phyloP scores from a whole-genome alignment of 2,888 invertebrate genomes.

The Noctua comes region DNA sequence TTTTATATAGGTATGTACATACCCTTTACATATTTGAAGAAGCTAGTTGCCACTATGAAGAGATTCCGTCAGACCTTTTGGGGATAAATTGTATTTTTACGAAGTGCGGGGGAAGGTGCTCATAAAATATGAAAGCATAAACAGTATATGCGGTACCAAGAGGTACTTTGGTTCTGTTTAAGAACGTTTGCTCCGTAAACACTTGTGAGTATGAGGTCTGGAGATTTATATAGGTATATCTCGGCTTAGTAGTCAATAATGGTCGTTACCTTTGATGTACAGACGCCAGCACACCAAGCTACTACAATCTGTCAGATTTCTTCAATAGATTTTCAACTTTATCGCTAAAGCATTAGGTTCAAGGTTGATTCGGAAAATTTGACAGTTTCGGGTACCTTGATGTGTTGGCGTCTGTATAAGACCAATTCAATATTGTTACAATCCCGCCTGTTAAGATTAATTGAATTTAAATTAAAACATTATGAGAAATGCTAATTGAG shows the following conservation, averaged over 20 bases:
- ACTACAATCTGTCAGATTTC: too few species aligned
- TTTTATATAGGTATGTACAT: constrained; percentile 32
- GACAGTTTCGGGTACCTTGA: too few species aligned
- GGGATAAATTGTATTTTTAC: constrained; percentile 53
- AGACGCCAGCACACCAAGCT: too few species aligned
- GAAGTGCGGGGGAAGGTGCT: constrained; percentile 37
- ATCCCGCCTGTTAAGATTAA: background rate
- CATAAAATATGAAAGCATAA: constrained; percentile 52
- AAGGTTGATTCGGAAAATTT: too few species aligned
- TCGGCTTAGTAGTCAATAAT: background rate
- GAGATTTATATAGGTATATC: background rate
- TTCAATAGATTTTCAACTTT: too few species aligned
- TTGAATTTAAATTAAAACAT: constrained; percentile 33
- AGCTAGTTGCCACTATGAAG: constrained; percentile 41
- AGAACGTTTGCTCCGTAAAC: constrained; percentile 24
- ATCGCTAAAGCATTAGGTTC: too few species aligned
- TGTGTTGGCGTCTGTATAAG: background rate
- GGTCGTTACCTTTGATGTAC: background rate
- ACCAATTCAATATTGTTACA: background rate
- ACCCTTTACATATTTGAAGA: constrained; percentile 52
- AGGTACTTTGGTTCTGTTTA: constrained; percentile 26
- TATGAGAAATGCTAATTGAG: constrained; percentile 26
- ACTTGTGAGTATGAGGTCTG: constrained; percentile 4
- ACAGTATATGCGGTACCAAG: constrained; percentile 25
- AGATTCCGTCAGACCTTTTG: constrained; percentile 46